Evolutionary conservation across 2,797 vertebrate genomes (phyloP).

Genomic region (Forpus xanthops): DNA sequence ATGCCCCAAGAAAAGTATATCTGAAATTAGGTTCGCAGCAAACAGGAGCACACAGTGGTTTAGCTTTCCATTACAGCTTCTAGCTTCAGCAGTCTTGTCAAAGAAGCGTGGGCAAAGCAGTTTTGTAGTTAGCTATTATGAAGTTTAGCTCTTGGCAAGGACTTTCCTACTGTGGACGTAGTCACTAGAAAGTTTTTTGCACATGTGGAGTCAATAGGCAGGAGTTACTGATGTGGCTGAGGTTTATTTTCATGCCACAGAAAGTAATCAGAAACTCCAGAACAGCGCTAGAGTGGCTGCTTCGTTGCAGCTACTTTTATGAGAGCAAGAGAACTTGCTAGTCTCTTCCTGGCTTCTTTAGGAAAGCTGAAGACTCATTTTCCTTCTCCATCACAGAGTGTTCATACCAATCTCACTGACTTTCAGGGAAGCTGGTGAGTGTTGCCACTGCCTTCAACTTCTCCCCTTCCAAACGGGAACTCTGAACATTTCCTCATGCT

Average conservation of each 20-base stretch:
- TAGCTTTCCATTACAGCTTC: not conserved
- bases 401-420: not conserved
- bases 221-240: not conserved
- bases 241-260: not conserved
- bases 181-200: not conserved
- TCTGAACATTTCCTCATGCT: rapidly evolving
- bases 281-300: not conserved
- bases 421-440: not conserved
- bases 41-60: not conserved
- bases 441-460: not conserved
- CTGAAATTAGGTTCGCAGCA: not conserved
- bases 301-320: not conserved
- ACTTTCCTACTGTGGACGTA: not conserved
- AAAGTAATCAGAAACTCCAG: not conserved
- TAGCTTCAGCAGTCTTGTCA: not conserved
- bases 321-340: not conserved
- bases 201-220: not conserved
- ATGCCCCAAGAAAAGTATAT: not conserved
- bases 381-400: not conserved
- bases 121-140: not conserved
- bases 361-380: not conserved
- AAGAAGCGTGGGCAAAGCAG: not conserved
- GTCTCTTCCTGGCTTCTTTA: not conserved
- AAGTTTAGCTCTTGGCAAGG: not conserved
- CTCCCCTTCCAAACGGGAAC: not conserved